Base-by-base conservation (phyloP, 2,113 vertebrate species). In the Geothlypis trichas region DNA sequence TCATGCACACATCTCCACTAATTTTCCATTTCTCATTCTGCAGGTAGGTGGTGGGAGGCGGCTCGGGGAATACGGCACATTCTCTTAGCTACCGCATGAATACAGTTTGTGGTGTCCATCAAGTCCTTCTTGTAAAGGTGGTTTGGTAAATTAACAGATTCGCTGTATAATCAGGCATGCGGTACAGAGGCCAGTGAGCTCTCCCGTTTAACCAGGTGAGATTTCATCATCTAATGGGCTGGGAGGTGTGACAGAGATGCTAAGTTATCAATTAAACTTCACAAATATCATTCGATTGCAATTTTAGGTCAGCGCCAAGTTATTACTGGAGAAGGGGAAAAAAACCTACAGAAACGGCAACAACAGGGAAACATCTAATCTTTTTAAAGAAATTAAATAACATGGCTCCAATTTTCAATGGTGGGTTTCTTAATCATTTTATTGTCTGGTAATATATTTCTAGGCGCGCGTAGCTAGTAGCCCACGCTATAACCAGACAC, bases 1-100 rank as follows among this genome's bases (percentile, higher is more conserved):
- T 99, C 99, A 98, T 98, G 97, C 98, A 98, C 99, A 99, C 99
- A 99, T 98, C 98, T 98, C 97, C 98, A 98, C 99, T 99, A 99
- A 99, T 99, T 99, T 99, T 98, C 98, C 98, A 99, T 99, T 99
- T 99, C 98, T 98, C 98, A 99, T 99, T 99, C 99, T 97, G 98
- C 97, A 98, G 98, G 98, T 98, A 98, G 98, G 98, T 98, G 98
- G 98, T 98, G 97, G 98, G 96, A 97, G 98, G 95, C 97, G 98
- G 98, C 98, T 98, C 97, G 91, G 98, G 98, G 98, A 98, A 99
- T 98, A 99, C 97, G 95, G 98, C 96, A 96, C 97, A 97, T 98
- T 98, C 97, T 98, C 98, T 98, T 98, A 97, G 98, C 97, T 98
- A 98, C 98, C 96, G 98, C 98, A 98, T 98, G 98, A 98, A 98